Conservation (phyloP, 1,140 invertebrate species). For the Sarcophaga bullata region DNA sequence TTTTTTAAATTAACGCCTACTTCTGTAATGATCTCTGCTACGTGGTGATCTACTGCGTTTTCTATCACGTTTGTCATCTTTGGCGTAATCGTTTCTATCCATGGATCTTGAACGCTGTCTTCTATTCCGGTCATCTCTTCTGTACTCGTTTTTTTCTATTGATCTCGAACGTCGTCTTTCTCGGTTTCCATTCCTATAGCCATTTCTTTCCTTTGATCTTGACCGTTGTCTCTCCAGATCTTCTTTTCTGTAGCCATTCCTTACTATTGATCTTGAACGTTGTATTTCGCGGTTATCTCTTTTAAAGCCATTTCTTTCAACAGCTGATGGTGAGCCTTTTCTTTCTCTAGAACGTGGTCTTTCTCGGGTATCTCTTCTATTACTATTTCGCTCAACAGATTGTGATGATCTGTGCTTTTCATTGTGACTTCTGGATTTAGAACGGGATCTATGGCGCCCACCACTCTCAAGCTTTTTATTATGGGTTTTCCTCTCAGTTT, state of each 20-base stretch:
- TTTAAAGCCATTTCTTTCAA: too few relatives aligned
- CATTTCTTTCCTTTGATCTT: background rate
- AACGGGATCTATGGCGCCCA: conserved; percentile 33
- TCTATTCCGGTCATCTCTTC: background rate
- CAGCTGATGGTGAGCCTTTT: background rate
- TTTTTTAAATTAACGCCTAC: conserved; percentile 17
- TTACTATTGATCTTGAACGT: background rate
- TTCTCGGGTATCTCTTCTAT: background rate
- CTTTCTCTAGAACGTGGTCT: background rate
- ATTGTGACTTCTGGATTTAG: conserved; percentile 43
- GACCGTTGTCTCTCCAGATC: background rate
- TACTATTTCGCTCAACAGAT: background rate
- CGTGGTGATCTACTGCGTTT: too few relatives aligned
- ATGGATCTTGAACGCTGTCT: background rate
- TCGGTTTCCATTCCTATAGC: too few relatives aligned
- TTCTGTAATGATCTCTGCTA: background rate
- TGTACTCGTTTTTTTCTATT: too few relatives aligned
- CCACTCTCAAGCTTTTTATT: background rate
- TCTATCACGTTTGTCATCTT: conserved; percentile 1
- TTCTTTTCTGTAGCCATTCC: background rate
- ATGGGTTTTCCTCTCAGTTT: background rate
- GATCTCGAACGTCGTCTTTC: too few relatives aligned
- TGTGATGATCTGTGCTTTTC: background rate
- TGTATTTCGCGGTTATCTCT: conserved; percentile 5
- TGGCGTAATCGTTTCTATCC: background rate